Percentiles rank a stretch among this genome's conserved stretches.
These are phyloP conservation scores for Drosophila ironensis DNA, from an alignment of 1,140 invertebrate species.

Conservation along the genomic window DNA sequence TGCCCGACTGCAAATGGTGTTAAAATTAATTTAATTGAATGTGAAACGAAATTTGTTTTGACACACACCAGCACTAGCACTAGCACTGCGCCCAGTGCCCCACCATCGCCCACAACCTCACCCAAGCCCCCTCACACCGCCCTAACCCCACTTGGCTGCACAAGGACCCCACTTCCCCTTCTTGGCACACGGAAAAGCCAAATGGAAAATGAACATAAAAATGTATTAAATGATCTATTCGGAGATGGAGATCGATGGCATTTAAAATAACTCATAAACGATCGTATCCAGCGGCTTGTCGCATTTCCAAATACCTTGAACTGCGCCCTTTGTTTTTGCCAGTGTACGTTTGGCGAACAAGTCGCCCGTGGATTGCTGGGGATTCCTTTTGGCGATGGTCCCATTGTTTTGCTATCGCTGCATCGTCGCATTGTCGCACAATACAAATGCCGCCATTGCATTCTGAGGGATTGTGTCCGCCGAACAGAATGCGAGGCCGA, in stretches of 20 bases:
- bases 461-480: conserved; percentile 27
- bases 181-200: no score
- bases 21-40: conserved; percentile 82
- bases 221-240: no score
- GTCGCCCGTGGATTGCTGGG: conserved; percentile 43
- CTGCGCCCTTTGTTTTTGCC: no score
- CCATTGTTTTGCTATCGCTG: conserved; percentile 66
- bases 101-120: background rate
- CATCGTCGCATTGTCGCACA: conserved; percentile 53
- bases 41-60: conserved; percentile 81
- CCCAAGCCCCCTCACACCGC: no score
- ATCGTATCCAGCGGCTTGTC: no score
- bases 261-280: no score
- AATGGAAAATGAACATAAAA: no score
- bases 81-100: background rate
- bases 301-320: no score
- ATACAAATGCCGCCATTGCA: conserved; percentile 43
- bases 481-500: conserved; percentile 18
- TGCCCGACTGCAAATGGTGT: conserved; percentile 71
- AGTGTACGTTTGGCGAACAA: background rate
- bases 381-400: conserved; percentile 60
- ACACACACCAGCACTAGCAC: conserved; percentile 53
- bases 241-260: no score
- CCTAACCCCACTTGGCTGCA: no score
- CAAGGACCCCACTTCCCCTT: no score